phyloP scores from a whole-genome alignment of 2,113 vertebrate species.

The Gallinago undulata region DNA sequence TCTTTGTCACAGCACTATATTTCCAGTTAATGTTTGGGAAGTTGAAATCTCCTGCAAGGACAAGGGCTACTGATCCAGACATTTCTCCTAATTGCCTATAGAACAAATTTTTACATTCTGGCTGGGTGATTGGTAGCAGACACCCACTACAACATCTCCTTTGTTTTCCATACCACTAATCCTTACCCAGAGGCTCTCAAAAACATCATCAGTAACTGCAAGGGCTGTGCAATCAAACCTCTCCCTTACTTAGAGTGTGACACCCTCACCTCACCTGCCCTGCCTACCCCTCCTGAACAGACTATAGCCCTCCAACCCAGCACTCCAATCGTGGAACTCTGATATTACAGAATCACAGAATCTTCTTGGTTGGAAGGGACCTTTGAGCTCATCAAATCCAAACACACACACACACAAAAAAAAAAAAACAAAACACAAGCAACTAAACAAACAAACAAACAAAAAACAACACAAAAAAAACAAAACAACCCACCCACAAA shows the following conservation, averaged over 20 bases:
- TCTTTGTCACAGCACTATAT: not conserved
- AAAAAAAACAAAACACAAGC: too few species aligned
- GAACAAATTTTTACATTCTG: not conserved
- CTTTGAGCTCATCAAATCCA: too few species aligned
- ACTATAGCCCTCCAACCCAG: not conserved
- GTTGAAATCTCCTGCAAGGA: not conserved
- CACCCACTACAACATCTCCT: not conserved
- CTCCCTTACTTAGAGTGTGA: not conserved
- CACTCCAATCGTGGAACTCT: not conserved
- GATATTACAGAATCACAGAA: too few species aligned
- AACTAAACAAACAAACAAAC: too few species aligned
- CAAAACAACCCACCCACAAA: too few species aligned
- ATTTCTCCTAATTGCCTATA: not conserved
- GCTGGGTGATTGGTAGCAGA: not conserved
- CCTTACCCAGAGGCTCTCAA: not conserved
- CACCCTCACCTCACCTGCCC: not conserved
- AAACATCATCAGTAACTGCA: not conserved
- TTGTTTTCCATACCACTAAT: not conserved
- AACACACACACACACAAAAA: too few species aligned
- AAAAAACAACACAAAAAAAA: too few species aligned
- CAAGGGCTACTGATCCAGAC: not conserved
- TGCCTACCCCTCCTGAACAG: not conserved
- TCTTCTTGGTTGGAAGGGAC: too few species aligned
- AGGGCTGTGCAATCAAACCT: not conserved
- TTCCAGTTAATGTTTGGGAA: not conserved